Evolutionary conservation across 2,888 invertebrate species (phyloP).

Genomic region (Melanophora roralis): DNA sequence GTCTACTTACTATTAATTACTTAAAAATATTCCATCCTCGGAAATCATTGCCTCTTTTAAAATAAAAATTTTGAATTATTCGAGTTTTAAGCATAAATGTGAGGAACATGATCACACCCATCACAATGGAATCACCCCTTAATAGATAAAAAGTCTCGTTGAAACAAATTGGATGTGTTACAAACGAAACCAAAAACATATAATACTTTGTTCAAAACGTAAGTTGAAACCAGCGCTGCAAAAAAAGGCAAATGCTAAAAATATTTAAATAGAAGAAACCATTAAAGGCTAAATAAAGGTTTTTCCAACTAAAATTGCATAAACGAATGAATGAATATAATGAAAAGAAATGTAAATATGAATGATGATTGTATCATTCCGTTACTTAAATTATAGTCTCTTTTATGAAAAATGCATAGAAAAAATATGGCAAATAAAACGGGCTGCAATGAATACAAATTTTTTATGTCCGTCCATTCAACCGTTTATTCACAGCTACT

Average conservation of each 20-base stretch:
- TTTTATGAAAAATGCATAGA: slow-evolving; percentile 14
- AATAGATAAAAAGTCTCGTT: too few relatives aligned
- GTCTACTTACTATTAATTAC: too few relatives aligned
- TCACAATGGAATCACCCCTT: too few relatives aligned
- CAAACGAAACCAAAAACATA: too few relatives aligned
- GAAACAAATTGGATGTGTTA: too few relatives aligned
- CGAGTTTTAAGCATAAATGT: too few relatives aligned
- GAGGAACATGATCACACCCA: too few relatives aligned
- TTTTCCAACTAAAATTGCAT: slow-evolving; percentile 3
- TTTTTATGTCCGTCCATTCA: slow-evolving; percentile 2
- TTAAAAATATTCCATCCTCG: too few relatives aligned
- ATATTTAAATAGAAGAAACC: slow-evolving; percentile 39
- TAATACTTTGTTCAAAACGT: too few relatives aligned
- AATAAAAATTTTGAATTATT: too few relatives aligned
- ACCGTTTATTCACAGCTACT: slow-evolving; percentile 28
- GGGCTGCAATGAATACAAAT: too few relatives aligned
- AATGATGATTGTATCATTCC: slow-evolving; percentile 56
- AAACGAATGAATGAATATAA: slow-evolving; percentile 1
- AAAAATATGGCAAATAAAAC: slow-evolving; percentile 5
- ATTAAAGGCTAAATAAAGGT: slow-evolving; percentile 22
- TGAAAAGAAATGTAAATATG: slow-evolving; percentile 47
- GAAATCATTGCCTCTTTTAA: too few relatives aligned
- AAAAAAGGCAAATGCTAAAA: slow-evolving; percentile 21
- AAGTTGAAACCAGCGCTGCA: background rate
- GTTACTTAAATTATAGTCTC: slow-evolving; percentile 51